These are phyloP conservation scores for Phenganax stokvisi DNA, from an alignment of 92 coral and sea anemone genomes.

Conservation along the genomic window DNA sequence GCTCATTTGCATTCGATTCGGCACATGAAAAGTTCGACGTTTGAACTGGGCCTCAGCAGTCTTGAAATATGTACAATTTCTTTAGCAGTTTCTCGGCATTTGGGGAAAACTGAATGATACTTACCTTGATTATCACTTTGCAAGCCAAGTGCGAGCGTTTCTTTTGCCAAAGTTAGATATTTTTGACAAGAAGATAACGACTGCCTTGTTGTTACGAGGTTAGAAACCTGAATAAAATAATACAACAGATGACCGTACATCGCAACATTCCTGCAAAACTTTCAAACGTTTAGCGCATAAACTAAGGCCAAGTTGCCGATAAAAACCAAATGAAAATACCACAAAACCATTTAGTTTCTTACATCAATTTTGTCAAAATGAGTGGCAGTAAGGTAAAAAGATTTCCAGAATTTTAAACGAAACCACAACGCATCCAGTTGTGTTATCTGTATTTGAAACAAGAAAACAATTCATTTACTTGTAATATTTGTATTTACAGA, in stretches of 20 bases:
- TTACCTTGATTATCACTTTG: constrained; percentile 20
- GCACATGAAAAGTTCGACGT: too few relatives aligned
- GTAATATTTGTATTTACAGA: too few relatives aligned
- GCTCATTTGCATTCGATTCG: too few relatives aligned
- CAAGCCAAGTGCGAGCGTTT: constrained; percentile 21
- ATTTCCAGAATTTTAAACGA: constrained; percentile 39
- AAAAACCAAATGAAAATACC: background rate
- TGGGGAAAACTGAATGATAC: background rate
- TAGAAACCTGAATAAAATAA: constrained; percentile 1
- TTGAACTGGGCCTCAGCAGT: too few relatives aligned
- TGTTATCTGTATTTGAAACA: constrained; percentile 19
- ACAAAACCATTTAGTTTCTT: background rate
- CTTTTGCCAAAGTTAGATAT: constrained; percentile 22
- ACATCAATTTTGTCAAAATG: constrained; percentile 28
- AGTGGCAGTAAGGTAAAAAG: constrained; percentile 14
- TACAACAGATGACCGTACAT: constrained; percentile 43
- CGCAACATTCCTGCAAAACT: constrained; percentile 44
- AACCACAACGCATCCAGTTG: constrained; percentile 28
- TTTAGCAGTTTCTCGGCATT: background rate
- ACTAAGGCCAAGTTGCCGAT: constrained; percentile 26
- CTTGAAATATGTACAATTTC: background rate
- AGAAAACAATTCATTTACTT: background rate
- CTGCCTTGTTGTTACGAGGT: constrained; percentile 17
- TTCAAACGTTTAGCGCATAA: too few relatives aligned
- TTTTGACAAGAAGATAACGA: constrained; percentile 5